Base-by-base conservation (phyloP, 35 echinoderm and acorn worm genomes). In the Heliocidaris erythrogramma region DNA sequence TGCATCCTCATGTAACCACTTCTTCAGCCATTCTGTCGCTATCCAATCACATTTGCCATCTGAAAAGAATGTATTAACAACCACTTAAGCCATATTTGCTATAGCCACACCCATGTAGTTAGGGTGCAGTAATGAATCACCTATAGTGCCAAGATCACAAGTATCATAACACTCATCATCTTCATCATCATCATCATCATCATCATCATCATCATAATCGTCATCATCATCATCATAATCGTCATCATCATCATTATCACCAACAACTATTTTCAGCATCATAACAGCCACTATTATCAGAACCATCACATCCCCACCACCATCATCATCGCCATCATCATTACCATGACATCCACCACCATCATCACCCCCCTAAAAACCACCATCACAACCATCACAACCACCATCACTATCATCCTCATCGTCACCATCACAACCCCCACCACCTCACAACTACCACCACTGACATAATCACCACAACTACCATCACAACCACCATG, bases 31-130 rank as follows among this genome's bases (percentile, higher is more conserved):
- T 32, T 96, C 96, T 18, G 95, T 93, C 65, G 90, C 30, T 9
- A 99, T 91, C 92, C 97, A 97, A 30, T 99, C 98, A 95, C 93
- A 99, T n/a, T n/a, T 78, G 0, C 48, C 92, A 48, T 86, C 93
- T 30, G 42, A 86, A 94, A 86, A 13, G 31, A 13, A 24, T 48
- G 17, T 13, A 95, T n/a, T 30, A 42, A 42, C 0, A 42, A 42
- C 13, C 5, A 60, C 13, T 2, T 12, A 60, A 60, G 18, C 18
- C 59, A 7, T 60, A 2, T 12, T 60, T 14, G 12, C 59, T 2
- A 60, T 11, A 18, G 10, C 10, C 59, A 60, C 59, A 60, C 2
- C 2, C 59, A 42, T 42, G 35, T 42, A 42, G 35, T 42, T 3
- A 42, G 35, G 35, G 3, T 42, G 35, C 3, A 1, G 35, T 42